Base-by-base conservation (phyloP, 2,888 invertebrate genomes). In the Drymonia ruficornis region DNA sequence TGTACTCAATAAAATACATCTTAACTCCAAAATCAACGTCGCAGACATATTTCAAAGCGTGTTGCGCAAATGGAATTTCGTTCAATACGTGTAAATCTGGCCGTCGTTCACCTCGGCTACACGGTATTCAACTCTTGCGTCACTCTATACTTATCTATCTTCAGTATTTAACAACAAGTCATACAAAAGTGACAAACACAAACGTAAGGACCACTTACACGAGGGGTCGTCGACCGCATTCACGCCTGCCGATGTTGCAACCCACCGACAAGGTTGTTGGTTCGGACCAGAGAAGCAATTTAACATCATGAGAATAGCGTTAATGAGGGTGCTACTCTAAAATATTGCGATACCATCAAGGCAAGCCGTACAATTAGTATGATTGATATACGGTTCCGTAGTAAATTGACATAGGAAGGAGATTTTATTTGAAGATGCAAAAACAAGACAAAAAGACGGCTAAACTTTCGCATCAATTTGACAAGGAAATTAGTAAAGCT, bases 171-270 rank as follows among this genome's bases (percentile, higher is more conserved):
- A 64, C 62, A 68, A 63, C 67, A 74, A 75, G 72, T 70, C 65
- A 67, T 76, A 77, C 61, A 76, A 83, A 84, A 81, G 76, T 80
- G 78, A 76, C 76, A 77, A 78, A 80, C 61, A 70, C 76, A 77
- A 78, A 80, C 61, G 70, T 80, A 82, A 83, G 85, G 83, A 80
- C 80, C 78, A 78, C 76, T 80, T 72, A 76, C 77, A 65, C 65
- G 67, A 68, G 69, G 74, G 86, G 80, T 87, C 81, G 80, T 77
- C 67, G 84, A 80, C 85, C 87, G 78, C 70, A 63, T 66, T 63
- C 65, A 65, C 68, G 74, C 70, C 69, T 68, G n/a, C n/a, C n/a
- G 71, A 72, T 85, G 83, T 82, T 78, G 84, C 80, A 86, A 86
- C 72, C 61, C 70, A 71, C 61, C 67, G 67, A 73, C 86, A 86